These are phyloP conservation scores for Dioctria rufipes DNA, from an alignment of 2,888 invertebrate species.

Conservation along the genomic window DNA sequence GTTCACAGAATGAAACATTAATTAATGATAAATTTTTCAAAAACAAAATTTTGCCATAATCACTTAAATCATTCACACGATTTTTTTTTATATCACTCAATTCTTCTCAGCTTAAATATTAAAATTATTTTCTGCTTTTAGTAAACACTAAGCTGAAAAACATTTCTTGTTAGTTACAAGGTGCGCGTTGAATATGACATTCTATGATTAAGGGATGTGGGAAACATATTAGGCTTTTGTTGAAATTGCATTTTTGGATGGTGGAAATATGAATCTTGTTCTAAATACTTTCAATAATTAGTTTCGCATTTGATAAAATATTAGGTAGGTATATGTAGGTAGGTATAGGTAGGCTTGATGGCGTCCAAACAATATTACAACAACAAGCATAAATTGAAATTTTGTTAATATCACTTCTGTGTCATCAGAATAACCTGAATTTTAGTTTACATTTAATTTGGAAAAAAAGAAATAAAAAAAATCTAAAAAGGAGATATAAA, in stretches of 20 bases:
- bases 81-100: no score
- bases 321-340: neutral
- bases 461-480: slow-evolving; percentile 10
- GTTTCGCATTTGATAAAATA: slow-evolving; percentile 21
- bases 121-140: neutral
- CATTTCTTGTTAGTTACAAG: slow-evolving; percentile 26
- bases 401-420: slow-evolving; percentile 5
- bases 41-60: no score
- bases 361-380: slow-evolving; percentile 20
- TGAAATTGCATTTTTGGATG: neutral
- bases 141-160: slow-evolving; percentile 28
- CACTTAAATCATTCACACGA: no score
- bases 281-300: slow-evolving; percentile 13
- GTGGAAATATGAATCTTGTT: neutral
- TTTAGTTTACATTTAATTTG: neutral
- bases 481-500: neutral
- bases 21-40: no score
- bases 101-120: no score
- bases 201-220: slow-evolving; percentile 15
- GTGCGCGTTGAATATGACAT: slow-evolving; percentile 16
- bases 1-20: no score
- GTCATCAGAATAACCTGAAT: neutral
- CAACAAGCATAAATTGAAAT: slow-evolving; percentile 34
- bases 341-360: slow-evolving; percentile 38
- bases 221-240: neutral